Evolutionary conservation across 2,797 vertebrate genomes (phyloP), one percentile per base, ranked within the genome.

Genomic region (Hydrocynus forskahlii): DNA sequence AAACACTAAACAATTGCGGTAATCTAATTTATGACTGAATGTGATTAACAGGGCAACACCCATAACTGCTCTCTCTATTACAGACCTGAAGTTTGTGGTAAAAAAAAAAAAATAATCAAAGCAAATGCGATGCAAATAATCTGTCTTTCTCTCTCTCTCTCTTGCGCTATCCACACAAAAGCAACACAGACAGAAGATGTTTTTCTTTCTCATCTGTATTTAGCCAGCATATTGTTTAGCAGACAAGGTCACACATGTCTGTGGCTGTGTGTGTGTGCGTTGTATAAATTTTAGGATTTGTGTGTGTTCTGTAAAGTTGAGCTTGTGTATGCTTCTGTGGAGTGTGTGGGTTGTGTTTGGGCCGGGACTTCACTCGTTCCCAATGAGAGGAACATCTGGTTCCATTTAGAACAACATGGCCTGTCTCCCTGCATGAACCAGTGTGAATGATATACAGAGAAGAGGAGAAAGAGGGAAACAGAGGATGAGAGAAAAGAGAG

Each of bases 331-430:
- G 19, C 25, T 69, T 25, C 57, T 79, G 64, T 48, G 40, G 45
- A 23, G 72, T 54, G 73, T 67, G 67, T 62, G 83, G 50, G 69
- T 79, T 86, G 63, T 70, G 68, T 81, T 74, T 76, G 68, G 76
- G 73, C 64, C 62, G 77, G 78, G 75, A 60, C 59, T 79, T 88
- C 87, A 84, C 73, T 40, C 76, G 82, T 89, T 88, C 89, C 86
- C 67, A 83, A 88, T 83, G 68, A 86, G 62, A 85, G 74, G 64
- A 91, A 91, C 94, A 95, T 94, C 93, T 94, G 94, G 91, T 93
- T 91, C 87, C 85, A 86, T 90, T 94, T 93, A 92, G 83, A 89
- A 89, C 90, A 86, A 68, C 72, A 64, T 23, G 17, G 63, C 69
- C 54, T 82, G 62, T 60, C 55, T 63, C 79, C 62, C 54, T 73